Evolutionary conservation across 2,888 invertebrate species (phyloP).

Genomic region (Entomobrya multifasciata): DNA sequence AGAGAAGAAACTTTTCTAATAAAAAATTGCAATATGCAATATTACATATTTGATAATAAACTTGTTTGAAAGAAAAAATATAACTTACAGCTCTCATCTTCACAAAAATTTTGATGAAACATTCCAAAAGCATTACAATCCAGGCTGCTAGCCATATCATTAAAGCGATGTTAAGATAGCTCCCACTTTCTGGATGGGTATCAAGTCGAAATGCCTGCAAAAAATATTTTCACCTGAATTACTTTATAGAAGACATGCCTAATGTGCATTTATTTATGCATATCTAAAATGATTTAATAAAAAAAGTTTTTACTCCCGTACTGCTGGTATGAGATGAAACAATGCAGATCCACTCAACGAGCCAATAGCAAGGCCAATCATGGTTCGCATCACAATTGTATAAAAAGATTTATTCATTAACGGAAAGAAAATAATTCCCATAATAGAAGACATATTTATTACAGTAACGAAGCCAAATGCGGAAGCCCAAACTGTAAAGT

Average conservation of each 20-base stretch:
- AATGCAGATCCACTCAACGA: conserved; percentile 83
- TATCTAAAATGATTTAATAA: background rate
- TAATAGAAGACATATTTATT: conserved; percentile 84
- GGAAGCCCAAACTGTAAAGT: conserved; percentile 84
- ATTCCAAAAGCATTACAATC: conserved; percentile 84
- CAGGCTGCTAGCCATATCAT: conserved; percentile 83
- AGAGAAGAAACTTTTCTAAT: background rate
- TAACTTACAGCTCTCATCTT: conserved; percentile 79
- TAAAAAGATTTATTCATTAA: conserved; percentile 83
- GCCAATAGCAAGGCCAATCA: conserved; percentile 84
- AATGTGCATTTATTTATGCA: too few relatives aligned
- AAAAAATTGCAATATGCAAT: background rate
- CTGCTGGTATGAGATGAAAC: conserved; percentile 84
- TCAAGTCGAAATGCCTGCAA: conserved; percentile 81
- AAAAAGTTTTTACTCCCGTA: conserved; percentile 58
- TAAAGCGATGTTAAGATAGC: conserved; percentile 81
- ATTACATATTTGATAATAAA: conserved; percentile 1
- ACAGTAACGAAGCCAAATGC: conserved; percentile 84
- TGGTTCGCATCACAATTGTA: conserved; percentile 82
- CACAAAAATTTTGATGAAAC: conserved; percentile 83
- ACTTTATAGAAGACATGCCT: too few relatives aligned
- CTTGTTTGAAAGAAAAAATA: background rate
- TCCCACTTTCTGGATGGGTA: conserved; percentile 77
- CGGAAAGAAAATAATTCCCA: conserved; percentile 84
- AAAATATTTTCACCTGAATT: too few relatives aligned